phyloP scores from a whole-genome alignment of 1,140 invertebrate genomes.

The Trichogramma pretiosum region DNA sequence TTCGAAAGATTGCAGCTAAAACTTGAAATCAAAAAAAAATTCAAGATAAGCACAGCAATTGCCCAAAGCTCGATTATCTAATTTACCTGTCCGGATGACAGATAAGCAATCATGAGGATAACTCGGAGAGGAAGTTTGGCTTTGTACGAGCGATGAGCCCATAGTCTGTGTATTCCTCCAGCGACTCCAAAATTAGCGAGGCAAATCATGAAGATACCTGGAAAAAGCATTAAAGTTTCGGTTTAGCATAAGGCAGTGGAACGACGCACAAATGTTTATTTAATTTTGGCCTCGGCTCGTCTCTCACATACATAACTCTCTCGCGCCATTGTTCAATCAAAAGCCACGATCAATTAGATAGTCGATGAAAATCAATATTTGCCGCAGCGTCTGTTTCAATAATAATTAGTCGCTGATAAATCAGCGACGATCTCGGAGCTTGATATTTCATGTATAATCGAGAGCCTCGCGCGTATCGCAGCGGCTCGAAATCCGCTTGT shows the following conservation, averaged over 20 bases:
- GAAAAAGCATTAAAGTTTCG: slow-evolving; percentile 8
- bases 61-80: not conserved
- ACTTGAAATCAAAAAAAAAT: no score
- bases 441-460: no score
- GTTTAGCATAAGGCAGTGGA: not conserved
- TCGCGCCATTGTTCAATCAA: no score
- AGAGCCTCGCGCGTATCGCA: no score
- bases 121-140: slow-evolving; percentile 64
- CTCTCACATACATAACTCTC: not conserved
- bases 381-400: no score
- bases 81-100: slow-evolving; percentile 67
- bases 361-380: no score
- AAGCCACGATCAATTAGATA: no score
- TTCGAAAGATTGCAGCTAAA: slow-evolving; percentile 44
- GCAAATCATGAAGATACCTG: no score
- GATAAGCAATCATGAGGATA: slow-evolving; percentile 59
- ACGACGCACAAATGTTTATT: not conserved
- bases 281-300: not conserved
- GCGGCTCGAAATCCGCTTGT: no score
- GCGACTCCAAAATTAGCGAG: slow-evolving; percentile 62
- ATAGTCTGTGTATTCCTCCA: slow-evolving; percentile 72
- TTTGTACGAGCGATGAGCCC: slow-evolving; percentile 76
- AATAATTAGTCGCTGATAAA: no score
- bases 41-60: not conserved
- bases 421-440: no score